These are phyloP conservation scores for Porites australiensis DNA, from an alignment of 64 coral and sea anemone species.

Conservation along the genomic window DNA sequence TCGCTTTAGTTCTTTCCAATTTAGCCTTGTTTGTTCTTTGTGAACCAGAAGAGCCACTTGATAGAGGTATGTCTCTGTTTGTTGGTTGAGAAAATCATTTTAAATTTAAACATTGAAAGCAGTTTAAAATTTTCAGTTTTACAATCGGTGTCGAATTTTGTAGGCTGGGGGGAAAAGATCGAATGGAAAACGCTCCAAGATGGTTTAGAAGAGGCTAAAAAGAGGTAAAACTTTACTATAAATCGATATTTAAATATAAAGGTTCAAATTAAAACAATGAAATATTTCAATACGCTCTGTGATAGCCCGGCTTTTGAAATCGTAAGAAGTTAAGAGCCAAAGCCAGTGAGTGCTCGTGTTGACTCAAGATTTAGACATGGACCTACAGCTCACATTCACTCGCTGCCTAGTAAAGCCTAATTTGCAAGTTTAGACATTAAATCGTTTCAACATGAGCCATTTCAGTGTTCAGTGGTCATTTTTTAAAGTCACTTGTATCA, in stretches of 20 bases:
- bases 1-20: background rate
- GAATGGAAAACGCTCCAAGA: constrained; percentile 59
- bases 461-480: too few species aligned
- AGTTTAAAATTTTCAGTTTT: background rate
- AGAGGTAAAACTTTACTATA: background rate
- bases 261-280: background rate
- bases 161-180: constrained; percentile 72
- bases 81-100: background rate
- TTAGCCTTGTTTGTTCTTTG: constrained; percentile 16
- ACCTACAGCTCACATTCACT: too few species aligned
- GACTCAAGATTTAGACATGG: too few species aligned
- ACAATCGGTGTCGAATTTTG: background rate
- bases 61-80: background rate
- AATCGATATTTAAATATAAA: background rate
- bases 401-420: too few species aligned
- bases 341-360: too few species aligned
- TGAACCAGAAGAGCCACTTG: constrained; percentile 24
- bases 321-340: too few species aligned
- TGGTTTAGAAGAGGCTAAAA: constrained; percentile 55
- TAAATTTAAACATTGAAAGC: background rate
- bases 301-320: background rate
- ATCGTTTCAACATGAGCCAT: too few species aligned
- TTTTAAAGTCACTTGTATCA: too few species aligned
- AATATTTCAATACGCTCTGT: background rate
- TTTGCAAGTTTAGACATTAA: too few species aligned